These are phyloP conservation scores for Carassius carassius DNA, from an alignment of 2,113 vertebrate genomes.

Conservation along the genomic window DNA sequence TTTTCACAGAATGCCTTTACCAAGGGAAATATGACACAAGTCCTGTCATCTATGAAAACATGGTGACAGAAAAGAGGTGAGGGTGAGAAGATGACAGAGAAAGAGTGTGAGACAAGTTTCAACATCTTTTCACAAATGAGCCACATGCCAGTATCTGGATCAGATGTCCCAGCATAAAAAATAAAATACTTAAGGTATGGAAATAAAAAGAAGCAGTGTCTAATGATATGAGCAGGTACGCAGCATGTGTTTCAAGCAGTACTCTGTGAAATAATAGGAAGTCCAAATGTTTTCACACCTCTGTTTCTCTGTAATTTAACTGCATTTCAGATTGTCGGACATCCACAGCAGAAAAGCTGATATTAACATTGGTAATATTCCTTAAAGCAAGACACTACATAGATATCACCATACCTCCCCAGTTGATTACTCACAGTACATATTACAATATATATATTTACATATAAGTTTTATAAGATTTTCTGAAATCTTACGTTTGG, in stretches of 20 bases:
- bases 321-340: background rate
- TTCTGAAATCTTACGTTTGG: background rate
- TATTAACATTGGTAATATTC: background rate
- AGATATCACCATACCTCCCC: background rate
- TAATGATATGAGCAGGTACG: background rate
- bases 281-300: background rate
- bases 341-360: slow-evolving; percentile 2
- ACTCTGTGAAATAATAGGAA: slow-evolving; percentile 5
- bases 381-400: background rate
- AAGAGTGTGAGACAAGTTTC: slow-evolving; percentile 16
- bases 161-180: background rate
- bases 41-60: slow-evolving; percentile 80
- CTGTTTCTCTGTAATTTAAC: background rate
- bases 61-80: slow-evolving; percentile 25
- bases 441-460: no score
- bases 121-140: background rate
- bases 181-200: background rate
- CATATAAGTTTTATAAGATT: no score
- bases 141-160: background rate
- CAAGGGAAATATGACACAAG: slow-evolving; percentile 84
- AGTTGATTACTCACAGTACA: background rate
- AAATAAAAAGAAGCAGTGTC: background rate
- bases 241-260: background rate
- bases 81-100: slow-evolving; percentile 16
- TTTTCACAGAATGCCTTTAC: slow-evolving; percentile 90